Conservation (phyloP, 2,113 vertebrate species). For the Colius striatus region DNA sequence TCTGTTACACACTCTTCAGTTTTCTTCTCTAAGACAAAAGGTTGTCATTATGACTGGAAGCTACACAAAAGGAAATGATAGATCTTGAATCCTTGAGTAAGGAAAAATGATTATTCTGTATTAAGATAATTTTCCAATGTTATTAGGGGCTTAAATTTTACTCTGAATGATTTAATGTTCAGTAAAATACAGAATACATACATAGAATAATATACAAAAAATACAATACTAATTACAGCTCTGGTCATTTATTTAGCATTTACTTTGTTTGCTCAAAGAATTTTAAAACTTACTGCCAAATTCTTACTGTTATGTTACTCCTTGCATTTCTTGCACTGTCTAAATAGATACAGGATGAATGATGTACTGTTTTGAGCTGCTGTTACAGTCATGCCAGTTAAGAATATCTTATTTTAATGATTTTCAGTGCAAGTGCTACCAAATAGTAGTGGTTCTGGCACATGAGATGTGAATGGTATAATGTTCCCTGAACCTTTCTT, state of each 20-base stretch:
- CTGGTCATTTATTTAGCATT: background rate
- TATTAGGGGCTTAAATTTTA: background rate
- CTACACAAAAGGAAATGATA: background rate
- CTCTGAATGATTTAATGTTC: background rate
- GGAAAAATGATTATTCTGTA: background rate
- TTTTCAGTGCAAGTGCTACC: background rate
- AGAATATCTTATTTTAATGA: background rate
- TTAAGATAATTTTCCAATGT: background rate
- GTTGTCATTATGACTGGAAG: background rate
- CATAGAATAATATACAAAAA: background rate
- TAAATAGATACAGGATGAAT: background rate
- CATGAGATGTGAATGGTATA: background rate
- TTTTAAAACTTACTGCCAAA: background rate
- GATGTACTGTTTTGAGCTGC: background rate
- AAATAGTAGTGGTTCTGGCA: background rate
- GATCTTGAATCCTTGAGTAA: background rate
- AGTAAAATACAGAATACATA: background rate
- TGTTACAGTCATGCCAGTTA: background rate
- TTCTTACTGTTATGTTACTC: background rate
- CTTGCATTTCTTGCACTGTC: background rate
- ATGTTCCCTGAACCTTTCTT: background rate
- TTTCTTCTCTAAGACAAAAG: background rate
- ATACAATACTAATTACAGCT: background rate
- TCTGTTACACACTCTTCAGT: background rate
- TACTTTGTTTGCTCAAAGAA: background rate